Base-by-base conservation (phyloP, 2,797 vertebrate genomes). In the Brotula barbata region DNA sequence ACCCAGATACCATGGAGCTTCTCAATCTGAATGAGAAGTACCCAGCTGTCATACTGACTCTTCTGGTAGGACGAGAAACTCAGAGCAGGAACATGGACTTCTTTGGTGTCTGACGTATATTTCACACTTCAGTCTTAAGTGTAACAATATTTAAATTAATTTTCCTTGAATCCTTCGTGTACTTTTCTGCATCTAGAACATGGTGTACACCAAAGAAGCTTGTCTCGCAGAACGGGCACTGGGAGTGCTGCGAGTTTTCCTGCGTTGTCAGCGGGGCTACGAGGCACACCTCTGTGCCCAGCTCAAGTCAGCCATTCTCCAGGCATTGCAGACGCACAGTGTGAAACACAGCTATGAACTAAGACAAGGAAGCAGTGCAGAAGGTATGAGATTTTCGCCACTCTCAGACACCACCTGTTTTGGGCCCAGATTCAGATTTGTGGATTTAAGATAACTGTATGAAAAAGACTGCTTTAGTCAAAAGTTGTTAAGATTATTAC, bases 1-100 rank as follows among this genome's bases (percentile, higher is more conserved):
- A 80, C 70, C 33, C 19, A 25, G 80, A 85, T 23, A 77, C 75
- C 23, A 22, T 16, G 39, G 87, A 75, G 73, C 83, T 98, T 13
- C 81, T 95, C 72, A 75, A 75, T 76, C 84, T 96, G 55, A 83
- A 94, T 56, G 85, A 93, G 63, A 92, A 78, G 67, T 87, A 88
- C 63, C 92, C 94, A 47, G 85, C 90, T 61, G 77, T 92, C 66
- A 73, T 92, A 23, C 78, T 94, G 62, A 91, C 88, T 66, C 90
- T 98, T 76, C 85, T 99, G 91, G 96, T 99, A 90, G 73, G 91
- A 86, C 37, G 23, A 62, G n/a, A 61, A 43, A 53, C 3, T 11
- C 7, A 15, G 41, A 49, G 22, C 13, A 60, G 16, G 10, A 15
- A 21, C 1, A 16, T 42, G 5, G 2, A 25, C 21, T 41, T 28